These are phyloP conservation scores for Allygus modestus DNA, from an alignment of 2,888 invertebrate genomes.

Conservation along the genomic window DNA sequence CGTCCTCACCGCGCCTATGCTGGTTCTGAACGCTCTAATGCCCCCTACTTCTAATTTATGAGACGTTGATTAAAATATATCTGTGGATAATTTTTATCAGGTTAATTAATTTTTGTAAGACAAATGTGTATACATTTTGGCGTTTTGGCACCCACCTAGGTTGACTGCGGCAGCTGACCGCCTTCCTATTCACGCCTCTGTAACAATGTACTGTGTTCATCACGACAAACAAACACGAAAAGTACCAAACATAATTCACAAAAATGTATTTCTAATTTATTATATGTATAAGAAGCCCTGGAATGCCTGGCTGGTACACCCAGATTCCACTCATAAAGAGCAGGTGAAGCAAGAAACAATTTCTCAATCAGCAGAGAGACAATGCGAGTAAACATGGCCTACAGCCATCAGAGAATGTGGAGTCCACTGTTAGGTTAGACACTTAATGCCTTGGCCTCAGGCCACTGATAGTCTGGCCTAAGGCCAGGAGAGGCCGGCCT, in stretches of 20 bases:
- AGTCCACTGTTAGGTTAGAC: neutral
- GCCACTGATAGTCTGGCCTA: slow-evolving; percentile 12
- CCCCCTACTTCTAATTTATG: too few species aligned
- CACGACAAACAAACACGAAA: too few species aligned
- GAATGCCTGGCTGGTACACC: neutral
- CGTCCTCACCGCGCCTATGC: too few species aligned
- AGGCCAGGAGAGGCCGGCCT: slow-evolving; percentile 37
- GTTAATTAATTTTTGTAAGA: too few species aligned
- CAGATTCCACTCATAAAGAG: slow-evolving; percentile 21
- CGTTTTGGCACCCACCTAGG: too few species aligned
- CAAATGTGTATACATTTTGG: too few species aligned
- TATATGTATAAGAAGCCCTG: neutral
- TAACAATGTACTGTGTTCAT: too few species aligned
- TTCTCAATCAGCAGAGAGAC: slow-evolving; percentile 24
- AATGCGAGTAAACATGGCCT: slow-evolving; percentile 28
- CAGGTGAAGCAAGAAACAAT: slow-evolving; percentile 34
- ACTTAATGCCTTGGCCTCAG: slow-evolving; percentile 30
- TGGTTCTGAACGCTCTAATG: too few species aligned
- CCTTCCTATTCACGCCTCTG: too few species aligned
- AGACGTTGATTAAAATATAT: too few species aligned
- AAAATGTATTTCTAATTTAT: neutral
- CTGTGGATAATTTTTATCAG: too few species aligned
- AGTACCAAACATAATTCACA: neutral
- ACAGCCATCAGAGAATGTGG: neutral
- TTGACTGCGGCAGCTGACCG: too few species aligned